These are phyloP conservation scores for Plodia interpunctella DNA, from an alignment of 1,140 invertebrate genomes.

Conservation along the genomic window DNA sequence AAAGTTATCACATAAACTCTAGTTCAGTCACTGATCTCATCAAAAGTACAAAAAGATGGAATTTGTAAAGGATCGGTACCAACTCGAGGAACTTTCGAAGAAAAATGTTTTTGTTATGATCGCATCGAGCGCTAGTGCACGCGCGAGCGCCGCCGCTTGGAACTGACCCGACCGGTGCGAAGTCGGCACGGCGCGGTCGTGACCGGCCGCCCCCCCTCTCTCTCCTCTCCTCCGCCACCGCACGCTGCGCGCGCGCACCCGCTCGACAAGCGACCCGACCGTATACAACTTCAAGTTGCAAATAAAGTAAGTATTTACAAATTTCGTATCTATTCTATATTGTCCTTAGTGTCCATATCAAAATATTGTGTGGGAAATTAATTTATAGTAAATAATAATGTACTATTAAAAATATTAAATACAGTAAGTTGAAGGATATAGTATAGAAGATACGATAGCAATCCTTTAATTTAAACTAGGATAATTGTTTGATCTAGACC, in stretches of 20 bases:
- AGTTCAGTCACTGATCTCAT: conserved; percentile 12
- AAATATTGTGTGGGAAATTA: no score
- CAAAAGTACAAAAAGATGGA: conserved; percentile 22
- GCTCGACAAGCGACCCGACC: neutral
- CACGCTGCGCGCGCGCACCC: conserved; percentile 2
- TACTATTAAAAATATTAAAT: no score
- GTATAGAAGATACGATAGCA: no score
- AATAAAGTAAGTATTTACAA: no score
- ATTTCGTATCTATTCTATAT: no score
- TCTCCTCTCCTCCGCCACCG: neutral
- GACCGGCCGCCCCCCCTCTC: conserved; percentile 20
- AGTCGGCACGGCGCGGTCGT: conserved; percentile 38
- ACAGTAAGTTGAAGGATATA: no score
- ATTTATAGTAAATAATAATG: no score
- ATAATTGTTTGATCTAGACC: no score
- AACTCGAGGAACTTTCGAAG: conserved; percentile 19
- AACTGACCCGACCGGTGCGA: conserved; percentile 71
- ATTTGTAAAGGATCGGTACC: conserved; percentile 20
- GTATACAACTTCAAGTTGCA: no score
- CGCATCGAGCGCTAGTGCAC: conserved; percentile 39
- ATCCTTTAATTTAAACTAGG: no score
- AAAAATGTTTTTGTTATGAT: conserved; percentile 14
- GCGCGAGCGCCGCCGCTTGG: conserved; percentile 54
- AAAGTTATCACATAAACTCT: conserved; percentile 20
- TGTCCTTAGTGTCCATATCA: no score